Evolutionary conservation across 1,140 invertebrate species (phyloP).

Genomic region (Sycophaga agraensis): DNA sequence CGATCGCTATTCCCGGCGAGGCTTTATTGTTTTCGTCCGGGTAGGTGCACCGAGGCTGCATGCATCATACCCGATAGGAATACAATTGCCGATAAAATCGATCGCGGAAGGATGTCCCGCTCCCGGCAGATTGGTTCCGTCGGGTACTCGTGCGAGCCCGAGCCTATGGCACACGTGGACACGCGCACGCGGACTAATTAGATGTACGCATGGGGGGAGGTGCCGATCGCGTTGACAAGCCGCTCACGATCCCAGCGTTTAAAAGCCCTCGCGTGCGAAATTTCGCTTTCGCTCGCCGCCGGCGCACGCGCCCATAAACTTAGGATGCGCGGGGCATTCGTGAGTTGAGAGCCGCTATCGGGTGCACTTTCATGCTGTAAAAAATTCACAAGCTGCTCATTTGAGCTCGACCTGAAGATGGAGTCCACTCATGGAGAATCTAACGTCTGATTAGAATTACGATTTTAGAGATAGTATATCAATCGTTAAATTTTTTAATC

Average conservation of each 20-base stretch:
- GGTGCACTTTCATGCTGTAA: too few species aligned
- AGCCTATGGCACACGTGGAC: too few species aligned
- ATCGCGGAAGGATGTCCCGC: constrained; percentile 18
- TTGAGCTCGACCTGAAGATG: too few species aligned
- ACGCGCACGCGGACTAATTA: constrained; percentile 6
- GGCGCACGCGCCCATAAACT: constrained; percentile 47
- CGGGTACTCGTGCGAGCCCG: too few species aligned
- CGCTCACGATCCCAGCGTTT: constrained; percentile 17
- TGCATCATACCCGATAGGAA: constrained; percentile 7
- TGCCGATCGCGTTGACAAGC: constrained; percentile 10
- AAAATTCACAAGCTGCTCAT: too few species aligned
- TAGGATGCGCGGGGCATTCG: constrained; percentile 46
- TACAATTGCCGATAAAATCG: constrained; percentile 33
- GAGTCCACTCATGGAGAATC: too few species aligned
- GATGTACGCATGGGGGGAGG: not conserved
- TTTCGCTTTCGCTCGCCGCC: constrained; percentile 16
- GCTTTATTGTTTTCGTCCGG: constrained; percentile 19
- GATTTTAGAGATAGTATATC: too few species aligned
- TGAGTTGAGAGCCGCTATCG: constrained; percentile 31
- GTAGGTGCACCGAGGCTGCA: not conserved
- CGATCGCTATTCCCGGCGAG: constrained; percentile 1
- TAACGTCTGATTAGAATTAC: too few species aligned
- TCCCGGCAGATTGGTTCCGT: too few species aligned
- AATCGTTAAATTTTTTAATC: too few species aligned
- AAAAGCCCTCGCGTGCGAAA: constrained; percentile 10